These are phyloP conservation scores for Poeciliopsis retropinna DNA, from an alignment of 2,113 vertebrate species.

Conservation along the genomic window DNA sequence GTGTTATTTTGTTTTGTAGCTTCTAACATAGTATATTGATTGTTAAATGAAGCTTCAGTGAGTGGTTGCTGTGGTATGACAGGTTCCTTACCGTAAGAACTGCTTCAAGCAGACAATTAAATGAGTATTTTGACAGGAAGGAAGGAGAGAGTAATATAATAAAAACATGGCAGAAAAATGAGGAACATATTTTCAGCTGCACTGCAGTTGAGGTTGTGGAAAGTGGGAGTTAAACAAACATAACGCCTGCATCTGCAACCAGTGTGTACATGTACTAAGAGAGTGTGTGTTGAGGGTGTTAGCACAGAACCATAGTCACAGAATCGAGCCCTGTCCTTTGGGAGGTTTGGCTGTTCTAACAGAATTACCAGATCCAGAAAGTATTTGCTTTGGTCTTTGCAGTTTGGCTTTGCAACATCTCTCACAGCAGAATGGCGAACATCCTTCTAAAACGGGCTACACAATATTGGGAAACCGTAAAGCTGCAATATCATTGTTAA, in stretches of 20 bases:
- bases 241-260: slow-evolving; percentile 20
- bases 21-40: neutral
- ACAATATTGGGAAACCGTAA: neutral
- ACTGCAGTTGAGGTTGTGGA: slow-evolving; percentile 65
- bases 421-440: slow-evolving; percentile 13
- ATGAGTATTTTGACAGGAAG: slow-evolving; percentile 36
- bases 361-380: slow-evolving; percentile 53
- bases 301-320: slow-evolving; percentile 35
- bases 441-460: neutral
- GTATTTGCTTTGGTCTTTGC: slow-evolving; percentile 21
- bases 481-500: neutral
- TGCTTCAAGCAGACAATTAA: neutral
- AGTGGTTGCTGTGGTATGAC: slow-evolving; percentile 18
- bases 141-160: slow-evolving; percentile 37
- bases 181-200: slow-evolving; percentile 74
- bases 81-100: neutral
- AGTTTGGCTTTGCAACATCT: slow-evolving; percentile 38
- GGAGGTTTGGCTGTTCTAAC: slow-evolving; percentile 49
- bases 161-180: slow-evolving; percentile 62
- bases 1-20: neutral
- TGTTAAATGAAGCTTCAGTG: slow-evolving; percentile 7
- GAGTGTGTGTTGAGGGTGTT: slow-evolving; percentile 31
- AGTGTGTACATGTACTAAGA: slow-evolving; percentile 18
- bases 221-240: slow-evolving; percentile 72
- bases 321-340: slow-evolving; percentile 31